These are phyloP conservation scores for Piezodorus guildinii DNA, from an alignment of 1,140 invertebrate species.

Conservation along the genomic window DNA sequence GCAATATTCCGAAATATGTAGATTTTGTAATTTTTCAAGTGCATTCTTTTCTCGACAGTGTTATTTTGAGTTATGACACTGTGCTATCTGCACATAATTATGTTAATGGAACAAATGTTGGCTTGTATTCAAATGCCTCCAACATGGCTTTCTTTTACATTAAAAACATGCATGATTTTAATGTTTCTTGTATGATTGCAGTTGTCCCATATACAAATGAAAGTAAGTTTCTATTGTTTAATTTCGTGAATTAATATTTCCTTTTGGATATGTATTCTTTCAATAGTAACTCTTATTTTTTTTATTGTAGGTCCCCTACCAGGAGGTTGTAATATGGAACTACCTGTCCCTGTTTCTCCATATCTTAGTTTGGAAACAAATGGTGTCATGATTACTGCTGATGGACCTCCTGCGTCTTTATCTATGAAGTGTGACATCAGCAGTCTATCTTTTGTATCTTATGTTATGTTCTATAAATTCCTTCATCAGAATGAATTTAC, in stretches of 20 bases:
- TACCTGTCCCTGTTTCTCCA: constrained; percentile 48
- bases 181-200: constrained; percentile 38
- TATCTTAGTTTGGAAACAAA: constrained; percentile 43
- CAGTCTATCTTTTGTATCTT: constrained; percentile 34
- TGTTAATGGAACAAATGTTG: constrained; percentile 49
- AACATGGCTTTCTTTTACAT: constrained; percentile 32
- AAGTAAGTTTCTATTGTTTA: constrained; percentile 36
- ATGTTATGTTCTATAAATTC: constrained; percentile 52
- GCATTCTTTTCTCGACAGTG: constrained; percentile 46
- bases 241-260: constrained; percentile 15
- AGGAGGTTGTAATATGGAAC: constrained; percentile 65
- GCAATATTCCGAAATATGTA: constrained; percentile 32
- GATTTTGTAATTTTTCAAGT: constrained; percentile 53
- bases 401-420: constrained; percentile 44
- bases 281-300: neutral
- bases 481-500: constrained; percentile 44
- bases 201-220: constrained; percentile 40
- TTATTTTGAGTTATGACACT: constrained; percentile 45
- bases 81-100: constrained; percentile 30
- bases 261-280: neutral
- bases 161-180: constrained; percentile 34
- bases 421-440: constrained; percentile 28
- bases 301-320: constrained; percentile 52
- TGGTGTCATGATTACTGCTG: constrained; percentile 42
- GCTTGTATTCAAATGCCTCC: constrained; percentile 30